Evolutionary conservation across 2,113 vertebrate species (phyloP).

Genomic region (Parotia lawesii): DNA sequence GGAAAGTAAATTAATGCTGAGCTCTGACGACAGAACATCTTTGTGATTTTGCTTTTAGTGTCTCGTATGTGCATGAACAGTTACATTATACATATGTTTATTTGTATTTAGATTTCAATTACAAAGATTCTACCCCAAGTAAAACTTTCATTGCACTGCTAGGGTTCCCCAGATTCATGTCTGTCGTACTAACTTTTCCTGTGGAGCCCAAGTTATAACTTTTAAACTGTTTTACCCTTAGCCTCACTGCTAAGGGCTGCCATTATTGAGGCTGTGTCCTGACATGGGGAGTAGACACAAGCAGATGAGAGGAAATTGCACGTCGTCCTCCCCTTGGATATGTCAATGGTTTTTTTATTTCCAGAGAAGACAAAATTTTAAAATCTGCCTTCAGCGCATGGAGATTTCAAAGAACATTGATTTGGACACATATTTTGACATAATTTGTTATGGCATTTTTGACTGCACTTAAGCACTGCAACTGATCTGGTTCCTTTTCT

Average conservation of each 20-base stretch:
- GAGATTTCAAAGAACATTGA: not conserved
- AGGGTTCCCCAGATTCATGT: not conserved
- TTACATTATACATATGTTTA: not conserved
- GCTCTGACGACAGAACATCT: not conserved
- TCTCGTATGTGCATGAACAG: not conserved
- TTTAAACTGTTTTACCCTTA: not conserved
- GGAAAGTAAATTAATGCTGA: conserved; percentile 9
- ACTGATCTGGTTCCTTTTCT: not conserved
- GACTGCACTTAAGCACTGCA: not conserved
- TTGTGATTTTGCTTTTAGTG: not conserved
- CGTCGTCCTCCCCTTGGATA: not conserved
- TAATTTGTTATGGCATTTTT: not conserved
- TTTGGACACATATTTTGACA: not conserved
- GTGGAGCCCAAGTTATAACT: not conserved
- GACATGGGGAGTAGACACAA: not conserved
- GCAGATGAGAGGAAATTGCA: not conserved
- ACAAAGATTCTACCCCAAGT: not conserved
- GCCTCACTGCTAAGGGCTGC: not conserved
- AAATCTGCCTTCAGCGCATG: not conserved
- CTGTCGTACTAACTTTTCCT: not conserved
- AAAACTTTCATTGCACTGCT: not conserved
- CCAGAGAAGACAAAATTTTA: not conserved
- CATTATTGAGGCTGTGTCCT: not conserved
- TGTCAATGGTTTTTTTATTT: not conserved
- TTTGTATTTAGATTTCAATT: not conserved